phyloP scores from a whole-genome alignment of 2,888 invertebrate genomes.

The Allolobophora icterica region DNA sequence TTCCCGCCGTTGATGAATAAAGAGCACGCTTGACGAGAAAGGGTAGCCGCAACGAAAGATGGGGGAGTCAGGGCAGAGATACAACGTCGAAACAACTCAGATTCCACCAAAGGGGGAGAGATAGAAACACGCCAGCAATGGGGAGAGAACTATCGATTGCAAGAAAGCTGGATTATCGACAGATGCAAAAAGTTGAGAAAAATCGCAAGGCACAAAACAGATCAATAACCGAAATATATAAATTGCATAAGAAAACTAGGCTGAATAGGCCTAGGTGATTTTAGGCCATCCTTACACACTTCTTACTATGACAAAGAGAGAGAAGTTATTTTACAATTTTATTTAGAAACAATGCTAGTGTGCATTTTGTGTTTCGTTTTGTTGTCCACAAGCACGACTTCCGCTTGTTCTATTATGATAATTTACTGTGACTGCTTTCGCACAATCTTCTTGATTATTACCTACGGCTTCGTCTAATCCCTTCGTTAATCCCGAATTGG shows the following conservation, averaged over 20 bases:
- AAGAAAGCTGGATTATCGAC: background rate
- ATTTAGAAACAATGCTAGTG: background rate
- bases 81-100: slow-evolving; percentile 17
- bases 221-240: background rate
- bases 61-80: background rate
- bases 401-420: slow-evolving; percentile 4
- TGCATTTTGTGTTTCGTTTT: background rate
- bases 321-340: too few relatives aligned
- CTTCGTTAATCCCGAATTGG: background rate
- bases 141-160: background rate
- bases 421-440: background rate
- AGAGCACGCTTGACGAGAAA: background rate
- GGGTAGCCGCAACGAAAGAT: background rate
- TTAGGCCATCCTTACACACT: background rate
- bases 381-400: background rate
- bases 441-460: background rate
- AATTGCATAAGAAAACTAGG: background rate
- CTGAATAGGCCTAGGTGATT: background rate
- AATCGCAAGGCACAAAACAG: background rate
- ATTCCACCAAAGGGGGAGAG: background rate
- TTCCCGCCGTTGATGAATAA: background rate
- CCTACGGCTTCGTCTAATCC: slow-evolving; percentile 7
- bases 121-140: background rate
- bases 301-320: background rate
- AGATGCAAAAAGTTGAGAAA: slow-evolving; percentile 13